Evolutionary conservation across 2,113 vertebrate species (phyloP).

Genomic region (Hypanus sabinus): DNA sequence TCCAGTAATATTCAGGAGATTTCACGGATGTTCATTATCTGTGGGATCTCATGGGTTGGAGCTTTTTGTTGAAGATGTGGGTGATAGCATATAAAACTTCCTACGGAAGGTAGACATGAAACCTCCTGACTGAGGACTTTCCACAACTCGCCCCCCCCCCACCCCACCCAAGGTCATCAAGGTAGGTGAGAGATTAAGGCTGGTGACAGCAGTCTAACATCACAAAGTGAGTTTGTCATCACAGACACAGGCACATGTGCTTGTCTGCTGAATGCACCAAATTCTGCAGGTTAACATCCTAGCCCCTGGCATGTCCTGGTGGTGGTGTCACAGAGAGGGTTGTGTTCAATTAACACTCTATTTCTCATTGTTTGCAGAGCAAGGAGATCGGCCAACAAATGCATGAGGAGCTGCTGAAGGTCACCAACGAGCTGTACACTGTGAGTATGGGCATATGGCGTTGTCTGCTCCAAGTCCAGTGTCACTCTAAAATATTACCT

Average conservation of each 20-base stretch:
- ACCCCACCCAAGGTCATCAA: too few species aligned
- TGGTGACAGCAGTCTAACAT: neutral
- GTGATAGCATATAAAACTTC: too few species aligned
- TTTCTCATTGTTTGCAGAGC: conserved; percentile 65
- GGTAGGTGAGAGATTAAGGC: neutral
- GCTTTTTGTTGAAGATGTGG: neutral
- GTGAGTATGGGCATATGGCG: conserved; percentile 58
- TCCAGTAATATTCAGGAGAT: too few species aligned
- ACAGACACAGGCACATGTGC: too few species aligned
- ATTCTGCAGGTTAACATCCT: too few species aligned
- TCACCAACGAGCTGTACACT: conserved; percentile 94
- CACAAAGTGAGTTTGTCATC: too few species aligned
- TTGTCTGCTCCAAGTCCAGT: too few species aligned
- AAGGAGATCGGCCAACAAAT: conserved; percentile 93
- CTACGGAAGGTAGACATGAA: too few species aligned
- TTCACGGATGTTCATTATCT: neutral
- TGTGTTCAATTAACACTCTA: neutral
- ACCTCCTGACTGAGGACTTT: neutral
- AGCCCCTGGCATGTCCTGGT: neutral
- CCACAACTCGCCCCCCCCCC: neutral
- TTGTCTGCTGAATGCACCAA: too few species aligned
- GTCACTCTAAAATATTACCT: too few species aligned
- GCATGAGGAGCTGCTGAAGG: conserved; percentile 88
- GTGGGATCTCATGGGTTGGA: neutral
- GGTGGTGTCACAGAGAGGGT: neutral